These are phyloP conservation scores for Probaryconus sp. DNA, from an alignment of 1,140 invertebrate genomes.

Conservation along the genomic window DNA sequence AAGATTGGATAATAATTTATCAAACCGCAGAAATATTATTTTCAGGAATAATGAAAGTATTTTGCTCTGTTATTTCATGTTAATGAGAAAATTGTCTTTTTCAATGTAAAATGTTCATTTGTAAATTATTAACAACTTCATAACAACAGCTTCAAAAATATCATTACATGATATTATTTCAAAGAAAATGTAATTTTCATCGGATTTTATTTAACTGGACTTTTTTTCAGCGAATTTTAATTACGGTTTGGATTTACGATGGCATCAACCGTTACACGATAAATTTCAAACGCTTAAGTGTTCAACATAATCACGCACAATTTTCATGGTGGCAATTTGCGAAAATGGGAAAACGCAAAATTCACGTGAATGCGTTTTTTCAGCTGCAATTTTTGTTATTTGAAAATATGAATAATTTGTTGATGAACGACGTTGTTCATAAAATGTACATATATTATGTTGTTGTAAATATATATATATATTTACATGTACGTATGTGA, in stretches of 20 bases:
- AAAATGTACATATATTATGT: slow-evolving; percentile 11
- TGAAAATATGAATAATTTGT: slow-evolving; percentile 10
- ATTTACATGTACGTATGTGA: no score
- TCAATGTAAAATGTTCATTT: slow-evolving; percentile 3
- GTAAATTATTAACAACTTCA: slow-evolving; percentile 9
- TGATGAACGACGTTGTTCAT: neutral
- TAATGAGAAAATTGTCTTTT: no score
- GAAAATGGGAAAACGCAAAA: slow-evolving; percentile 13
- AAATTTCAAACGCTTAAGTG: slow-evolving; percentile 27
- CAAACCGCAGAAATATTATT: no score
- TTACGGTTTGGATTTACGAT: slow-evolving; percentile 35
- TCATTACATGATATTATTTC: slow-evolving; percentile 12
- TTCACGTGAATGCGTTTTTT: slow-evolving; percentile 22
- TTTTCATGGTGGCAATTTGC: slow-evolving; percentile 9
- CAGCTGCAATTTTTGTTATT: slow-evolving; percentile 4
- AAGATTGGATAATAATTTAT: no score
- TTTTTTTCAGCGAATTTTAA: slow-evolving; percentile 28
- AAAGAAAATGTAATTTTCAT: slow-evolving; percentile 5
- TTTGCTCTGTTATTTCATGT: no score
- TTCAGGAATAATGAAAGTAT: no score
- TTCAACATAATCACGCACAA: slow-evolving; percentile 16
- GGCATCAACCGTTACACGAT: slow-evolving; percentile 41
- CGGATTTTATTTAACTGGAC: slow-evolving; percentile 28
- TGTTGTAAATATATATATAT: no score
- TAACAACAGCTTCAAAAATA: slow-evolving; percentile 10